Percentiles rank a stretch among this genome's conserved stretches.
Evolutionary conservation across 2,888 invertebrate species (phyloP).

Genomic region (Thymelicus sylvestris): DNA sequence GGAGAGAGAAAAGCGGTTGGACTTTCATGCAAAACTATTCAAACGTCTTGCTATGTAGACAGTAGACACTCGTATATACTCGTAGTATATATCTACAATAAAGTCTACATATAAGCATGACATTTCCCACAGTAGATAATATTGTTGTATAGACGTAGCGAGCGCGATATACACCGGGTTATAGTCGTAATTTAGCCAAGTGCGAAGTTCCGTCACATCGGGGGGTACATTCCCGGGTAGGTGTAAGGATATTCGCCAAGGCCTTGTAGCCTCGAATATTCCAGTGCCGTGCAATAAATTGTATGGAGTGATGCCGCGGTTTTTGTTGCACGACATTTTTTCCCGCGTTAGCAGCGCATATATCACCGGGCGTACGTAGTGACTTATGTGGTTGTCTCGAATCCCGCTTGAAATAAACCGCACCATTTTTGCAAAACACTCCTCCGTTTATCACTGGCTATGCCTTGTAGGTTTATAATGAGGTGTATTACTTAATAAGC

Average conservation of each 20-base stretch:
- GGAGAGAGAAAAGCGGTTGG: too few species aligned
- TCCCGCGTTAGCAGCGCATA: slow-evolving; percentile 80
- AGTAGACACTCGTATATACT: too few species aligned
- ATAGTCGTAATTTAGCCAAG: slow-evolving; percentile 79
- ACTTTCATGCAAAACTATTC: not conserved
- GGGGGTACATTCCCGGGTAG: slow-evolving; percentile 78
- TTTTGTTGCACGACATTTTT: slow-evolving; percentile 82
- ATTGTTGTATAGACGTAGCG: slow-evolving; percentile 4
- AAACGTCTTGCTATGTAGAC: too few species aligned
- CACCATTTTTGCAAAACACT: slow-evolving; percentile 51
- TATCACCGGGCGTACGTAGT: slow-evolving; percentile 69
- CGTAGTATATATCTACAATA: too few species aligned
- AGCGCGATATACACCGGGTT: slow-evolving; percentile 56
- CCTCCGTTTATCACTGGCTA: slow-evolving; percentile 35
- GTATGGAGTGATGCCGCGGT: slow-evolving; percentile 75
- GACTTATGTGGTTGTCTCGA: slow-evolving; percentile 69
- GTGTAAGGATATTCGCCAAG: slow-evolving; percentile 71
- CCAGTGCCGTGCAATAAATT: slow-evolving; percentile 78
- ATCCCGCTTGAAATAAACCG: slow-evolving; percentile 57
- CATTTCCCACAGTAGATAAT: slow-evolving; percentile 1
- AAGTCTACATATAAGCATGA: not conserved
- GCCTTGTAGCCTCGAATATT: slow-evolving; percentile 72
- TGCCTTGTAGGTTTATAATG: slow-evolving; percentile 20
- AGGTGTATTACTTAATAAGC: slow-evolving; percentile 15
- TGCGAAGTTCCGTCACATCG: slow-evolving; percentile 82